Percentiles rank a stretch among this genome's conserved stretches.
Conservation (phyloP, 1,140 invertebrate genomes). For the Cyrtorhinus lividipennis region DNA sequence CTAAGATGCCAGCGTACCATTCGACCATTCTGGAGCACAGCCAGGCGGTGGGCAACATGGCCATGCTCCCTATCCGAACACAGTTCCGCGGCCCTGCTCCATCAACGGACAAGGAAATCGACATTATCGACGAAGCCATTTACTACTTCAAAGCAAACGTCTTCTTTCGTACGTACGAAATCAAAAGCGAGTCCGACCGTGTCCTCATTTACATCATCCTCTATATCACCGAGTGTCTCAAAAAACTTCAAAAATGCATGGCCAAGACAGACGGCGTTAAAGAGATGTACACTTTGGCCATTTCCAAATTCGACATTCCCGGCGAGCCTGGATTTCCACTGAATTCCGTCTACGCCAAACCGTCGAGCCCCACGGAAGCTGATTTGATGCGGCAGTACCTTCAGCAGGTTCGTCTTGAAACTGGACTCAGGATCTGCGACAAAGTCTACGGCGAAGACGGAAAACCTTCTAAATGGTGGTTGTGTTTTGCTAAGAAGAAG, state of each 20-base stretch:
- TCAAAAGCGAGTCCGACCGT: slow-evolving; percentile 91
- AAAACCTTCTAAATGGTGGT: slow-evolving; percentile 98
- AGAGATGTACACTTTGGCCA: slow-evolving; percentile 91
- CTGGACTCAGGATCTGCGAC: slow-evolving; percentile 75
- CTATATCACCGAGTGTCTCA: slow-evolving; percentile 98
- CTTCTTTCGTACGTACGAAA: slow-evolving; percentile 97
- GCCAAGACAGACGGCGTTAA: slow-evolving; percentile 79
- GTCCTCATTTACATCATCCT: slow-evolving; percentile 95
- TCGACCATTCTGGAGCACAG: slow-evolving; percentile 64
- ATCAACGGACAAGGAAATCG: slow-evolving; percentile 50
- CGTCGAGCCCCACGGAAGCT: slow-evolving; percentile 56
- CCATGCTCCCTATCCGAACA: slow-evolving; percentile 73
- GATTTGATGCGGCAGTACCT: slow-evolving; percentile 85
- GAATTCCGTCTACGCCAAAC: slow-evolving; percentile 91
- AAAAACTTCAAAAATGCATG: slow-evolving; percentile 80
- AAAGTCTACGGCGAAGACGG: slow-evolving; percentile 85
- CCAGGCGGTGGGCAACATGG: slow-evolving; percentile 80
- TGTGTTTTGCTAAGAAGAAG: slow-evolving; percentile 97
- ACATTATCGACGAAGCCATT: slow-evolving; percentile 96
- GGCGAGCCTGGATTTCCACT: slow-evolving; percentile 93
- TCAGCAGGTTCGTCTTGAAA: slow-evolving; percentile 89
- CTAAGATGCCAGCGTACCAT: slow-evolving; percentile 64
- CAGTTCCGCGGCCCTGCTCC: slow-evolving; percentile 79
- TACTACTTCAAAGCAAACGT: slow-evolving; percentile 98
- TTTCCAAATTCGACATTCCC: slow-evolving; percentile 92